Conservation (phyloP, 2,113 vertebrate species). For the Rhea americana region DNA sequence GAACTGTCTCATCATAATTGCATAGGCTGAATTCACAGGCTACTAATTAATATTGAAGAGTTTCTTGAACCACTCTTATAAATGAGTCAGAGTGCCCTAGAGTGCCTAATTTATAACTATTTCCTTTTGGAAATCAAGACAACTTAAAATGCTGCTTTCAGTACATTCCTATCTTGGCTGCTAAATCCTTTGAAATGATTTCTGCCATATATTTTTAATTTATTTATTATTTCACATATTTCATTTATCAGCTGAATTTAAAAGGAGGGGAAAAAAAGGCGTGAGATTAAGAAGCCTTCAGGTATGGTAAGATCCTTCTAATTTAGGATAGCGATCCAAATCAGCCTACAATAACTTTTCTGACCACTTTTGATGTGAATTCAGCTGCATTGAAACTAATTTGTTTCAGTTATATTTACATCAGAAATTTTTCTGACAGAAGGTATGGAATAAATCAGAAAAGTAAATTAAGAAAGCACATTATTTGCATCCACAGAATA, state of each 20-base stretch:
- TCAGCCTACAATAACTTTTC: slow-evolving; percentile 19
- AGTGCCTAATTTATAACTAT: slow-evolving; percentile 65
- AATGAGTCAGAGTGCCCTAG: slow-evolving; percentile 57
- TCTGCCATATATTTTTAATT: slow-evolving; percentile 2
- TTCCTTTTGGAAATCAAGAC: slow-evolving; percentile 71
- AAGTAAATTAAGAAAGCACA: neutral
- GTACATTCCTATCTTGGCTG: slow-evolving; percentile 5
- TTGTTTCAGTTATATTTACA: neutral
- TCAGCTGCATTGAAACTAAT: neutral
- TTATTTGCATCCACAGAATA: neutral
- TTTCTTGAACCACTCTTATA: slow-evolving; percentile 67
- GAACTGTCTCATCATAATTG: slow-evolving; percentile 78
- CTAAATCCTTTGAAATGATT: slow-evolving; percentile 47
- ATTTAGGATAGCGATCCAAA: neutral
- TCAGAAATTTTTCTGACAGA: neutral
- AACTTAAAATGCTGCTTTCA: slow-evolving; percentile 66
- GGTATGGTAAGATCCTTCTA: neutral
- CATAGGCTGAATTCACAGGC: slow-evolving; percentile 71
- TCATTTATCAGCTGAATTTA: neutral
- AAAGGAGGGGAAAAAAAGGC: neutral
- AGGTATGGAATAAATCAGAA: neutral
- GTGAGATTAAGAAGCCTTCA: neutral
- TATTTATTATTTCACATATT: slow-evolving; percentile 38
- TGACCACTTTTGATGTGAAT: neutral
- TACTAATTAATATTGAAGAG: slow-evolving; percentile 82